Evolutionary conservation across 2,888 invertebrate genomes (phyloP), one percentile per base, ranked within the genome.

Genomic region (Acanthosepion lycidas): DNA sequence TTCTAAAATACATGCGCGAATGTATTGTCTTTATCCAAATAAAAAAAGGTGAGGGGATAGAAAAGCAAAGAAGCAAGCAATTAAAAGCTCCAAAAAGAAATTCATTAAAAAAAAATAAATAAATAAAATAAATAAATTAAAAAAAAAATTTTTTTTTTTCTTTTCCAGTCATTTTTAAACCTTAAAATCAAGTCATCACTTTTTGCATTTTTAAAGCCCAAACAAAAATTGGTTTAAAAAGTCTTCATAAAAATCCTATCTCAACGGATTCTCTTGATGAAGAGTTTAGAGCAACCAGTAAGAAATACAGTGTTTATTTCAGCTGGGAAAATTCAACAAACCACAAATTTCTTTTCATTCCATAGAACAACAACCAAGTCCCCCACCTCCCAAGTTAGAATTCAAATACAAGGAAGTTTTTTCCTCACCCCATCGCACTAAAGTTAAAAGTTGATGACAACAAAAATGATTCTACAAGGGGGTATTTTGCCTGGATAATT

Each of bases 141-240:
- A 64, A 64, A 64, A n/a, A 12, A n/a, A 15, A 2, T 33, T 78
- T 78, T 78, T n/a, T 78, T 28, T n/a, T 28, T 78, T 78, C 33
- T 78, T n/a, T 78, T 78, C n/a, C n/a, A n/a, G 78, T 6, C n/a
- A 78, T 78, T 78, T 78, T n/a, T n/a, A 78, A 78, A 33, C n/a
- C 78, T 33, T 78, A 33, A n/a, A 78, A 78, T 33, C 12, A 78
- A 33, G 23, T 78, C 78, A 33, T 78, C 78, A 78, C 78, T n/a
- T n/a, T 59, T 78, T 78, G 78, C n/a, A 78, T 78, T 78, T 78
- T 78, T 78, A 78, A 78, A 33, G 78, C 78, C 78, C n/a, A 78
- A 78, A 78, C 9, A n/a, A 78, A 78, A 18, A n/a, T n/a, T 33
- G n/a, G 12, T n/a, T 78, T 5, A n/a, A 78, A 78, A 78, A n/a